Conservation (phyloP, 30 jellyfish, hydroid and myxozoan species). For the Mastigias papua region DNA sequence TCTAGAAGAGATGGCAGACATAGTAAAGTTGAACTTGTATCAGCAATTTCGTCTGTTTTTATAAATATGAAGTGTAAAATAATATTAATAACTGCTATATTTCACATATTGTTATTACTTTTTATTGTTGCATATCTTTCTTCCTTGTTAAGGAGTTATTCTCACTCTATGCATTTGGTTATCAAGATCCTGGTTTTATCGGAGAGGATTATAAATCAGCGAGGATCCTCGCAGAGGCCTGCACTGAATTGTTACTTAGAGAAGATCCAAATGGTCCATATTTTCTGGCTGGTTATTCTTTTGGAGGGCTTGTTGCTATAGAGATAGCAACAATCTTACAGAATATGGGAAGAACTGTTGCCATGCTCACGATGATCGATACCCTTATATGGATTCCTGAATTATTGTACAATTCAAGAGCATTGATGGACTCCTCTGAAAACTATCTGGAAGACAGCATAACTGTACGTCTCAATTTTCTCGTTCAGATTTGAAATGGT, state of each 20-base stretch:
- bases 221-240: constrained; percentile 58
- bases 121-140: too few species aligned
- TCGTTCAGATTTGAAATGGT: too few species aligned
- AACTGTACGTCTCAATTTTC: neutral
- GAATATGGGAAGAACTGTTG: constrained; percentile 46
- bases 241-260: constrained; percentile 4
- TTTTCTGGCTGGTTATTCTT: constrained; percentile 68
- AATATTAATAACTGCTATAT: too few species aligned
- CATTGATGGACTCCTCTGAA: neutral
- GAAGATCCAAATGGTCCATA: constrained; percentile 65
- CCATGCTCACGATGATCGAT: constrained; percentile 56
- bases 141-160: constrained; percentile 39
- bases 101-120: too few species aligned
- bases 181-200: constrained; percentile 55
- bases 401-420: constrained; percentile 22
- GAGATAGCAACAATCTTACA: constrained; percentile 66
- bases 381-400: constrained; percentile 46
- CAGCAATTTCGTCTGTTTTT: too few species aligned
- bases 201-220: constrained; percentile 62
- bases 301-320: constrained; percentile 17
- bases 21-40: too few species aligned
- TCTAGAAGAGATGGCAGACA: too few species aligned
- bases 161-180: constrained; percentile 60
- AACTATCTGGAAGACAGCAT: neutral
- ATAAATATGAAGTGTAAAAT: too few species aligned